phyloP scores from a whole-genome alignment of 2,113 vertebrate species.

The Cyphomyrus discorhynchus region DNA sequence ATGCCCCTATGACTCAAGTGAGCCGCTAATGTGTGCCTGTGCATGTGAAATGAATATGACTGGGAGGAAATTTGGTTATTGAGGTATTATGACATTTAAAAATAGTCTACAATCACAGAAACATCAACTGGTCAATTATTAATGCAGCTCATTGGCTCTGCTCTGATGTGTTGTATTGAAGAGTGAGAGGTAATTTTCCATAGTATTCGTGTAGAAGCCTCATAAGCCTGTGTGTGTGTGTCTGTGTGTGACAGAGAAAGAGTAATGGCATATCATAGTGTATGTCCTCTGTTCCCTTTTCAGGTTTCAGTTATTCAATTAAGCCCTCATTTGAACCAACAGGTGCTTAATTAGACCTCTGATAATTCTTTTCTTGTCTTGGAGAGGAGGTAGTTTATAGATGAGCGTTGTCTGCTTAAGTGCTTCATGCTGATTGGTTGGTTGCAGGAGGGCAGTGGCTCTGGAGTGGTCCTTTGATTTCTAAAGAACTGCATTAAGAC shows the following conservation, averaged over 20 bases:
- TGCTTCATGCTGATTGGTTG: not conserved
- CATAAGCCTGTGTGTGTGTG: slow-evolving; percentile 19
- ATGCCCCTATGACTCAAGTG: not conserved
- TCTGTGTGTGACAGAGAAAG: slow-evolving; percentile 40
- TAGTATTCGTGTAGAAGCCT: not conserved
- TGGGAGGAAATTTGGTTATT: not conserved
- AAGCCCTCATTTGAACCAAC: slow-evolving; percentile 17
- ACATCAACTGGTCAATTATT: not conserved
- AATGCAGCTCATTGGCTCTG: not conserved
- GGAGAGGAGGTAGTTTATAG: not conserved
- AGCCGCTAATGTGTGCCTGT: slow-evolving; percentile 42
- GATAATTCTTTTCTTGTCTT: slow-evolving; percentile 11
- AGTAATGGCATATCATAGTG: slow-evolving; percentile 33
- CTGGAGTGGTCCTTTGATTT: not conserved
- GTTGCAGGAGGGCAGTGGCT: not conserved
- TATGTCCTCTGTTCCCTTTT: slow-evolving; percentile 24
- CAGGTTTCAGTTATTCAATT: slow-evolving; percentile 14
- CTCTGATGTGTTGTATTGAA: slow-evolving; percentile 11
- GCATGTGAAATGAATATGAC: slow-evolving; percentile 43
- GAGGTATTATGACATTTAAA: not conserved
- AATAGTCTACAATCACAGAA: not conserved
- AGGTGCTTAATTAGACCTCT: slow-evolving; percentile 17
- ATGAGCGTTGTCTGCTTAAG: not conserved
- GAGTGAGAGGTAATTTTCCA: not conserved
- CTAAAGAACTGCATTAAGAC: not conserved